These are phyloP conservation scores for Zoanthus solanderi DNA, from an alignment of 92 coral and sea anemone genomes.

Conservation along the genomic window DNA sequence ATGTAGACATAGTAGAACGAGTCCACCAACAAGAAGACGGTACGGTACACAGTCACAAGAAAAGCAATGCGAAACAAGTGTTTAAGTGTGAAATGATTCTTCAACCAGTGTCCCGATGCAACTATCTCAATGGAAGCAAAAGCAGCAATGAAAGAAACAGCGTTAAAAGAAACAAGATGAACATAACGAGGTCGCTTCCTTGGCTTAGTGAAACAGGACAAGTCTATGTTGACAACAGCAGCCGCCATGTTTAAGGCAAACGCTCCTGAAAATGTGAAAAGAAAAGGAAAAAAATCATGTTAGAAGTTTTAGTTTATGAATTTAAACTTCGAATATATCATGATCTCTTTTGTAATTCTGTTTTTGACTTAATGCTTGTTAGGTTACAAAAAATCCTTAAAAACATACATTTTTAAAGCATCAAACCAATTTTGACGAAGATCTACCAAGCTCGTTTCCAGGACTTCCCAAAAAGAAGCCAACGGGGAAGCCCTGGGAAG, in stretches of 20 bases:
- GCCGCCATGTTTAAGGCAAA: constrained; percentile 43
- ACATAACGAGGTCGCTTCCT: constrained; percentile 2
- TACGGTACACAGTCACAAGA: constrained; percentile 30
- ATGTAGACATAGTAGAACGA: constrained; percentile 30
- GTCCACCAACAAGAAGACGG: constrained; percentile 33
- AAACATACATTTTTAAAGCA: no score
- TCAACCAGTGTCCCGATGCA: constrained; percentile 19
- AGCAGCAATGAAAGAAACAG: constrained; percentile 22
- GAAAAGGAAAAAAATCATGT: no score
- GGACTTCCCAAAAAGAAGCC: no score
- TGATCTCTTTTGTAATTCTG: no score
- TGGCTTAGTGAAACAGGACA: constrained; percentile 1
- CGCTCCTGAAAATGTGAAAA: constrained; percentile 13
- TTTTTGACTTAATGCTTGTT: no score
- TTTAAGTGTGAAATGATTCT: constrained; percentile 28
- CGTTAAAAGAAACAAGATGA: constrained; percentile 21
- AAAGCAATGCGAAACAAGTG: constrained; percentile 42
- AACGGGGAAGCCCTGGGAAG: no score
- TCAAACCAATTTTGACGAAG: no score
- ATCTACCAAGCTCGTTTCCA: no score
- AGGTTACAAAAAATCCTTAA: no score
- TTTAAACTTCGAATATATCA: no score
- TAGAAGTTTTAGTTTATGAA: no score
- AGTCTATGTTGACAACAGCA: constrained; percentile 35
- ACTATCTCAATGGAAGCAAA: constrained; percentile 17